Conservation (phyloP, 2,113 vertebrate genomes). For the Barnardius zonarius region DNA sequence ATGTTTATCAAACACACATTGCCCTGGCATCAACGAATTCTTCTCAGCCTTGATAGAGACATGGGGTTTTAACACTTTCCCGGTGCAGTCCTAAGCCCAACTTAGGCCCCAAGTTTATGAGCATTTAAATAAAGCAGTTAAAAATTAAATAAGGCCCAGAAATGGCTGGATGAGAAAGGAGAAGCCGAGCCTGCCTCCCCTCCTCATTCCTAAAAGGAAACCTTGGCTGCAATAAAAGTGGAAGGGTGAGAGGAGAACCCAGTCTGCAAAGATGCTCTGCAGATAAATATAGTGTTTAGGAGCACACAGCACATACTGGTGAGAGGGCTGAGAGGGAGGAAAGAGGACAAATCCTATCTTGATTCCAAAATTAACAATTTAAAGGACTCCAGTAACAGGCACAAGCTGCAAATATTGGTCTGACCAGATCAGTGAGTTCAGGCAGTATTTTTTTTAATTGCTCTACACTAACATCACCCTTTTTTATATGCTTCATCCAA, state of each 20-base stretch:
- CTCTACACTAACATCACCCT: conserved; percentile 6
- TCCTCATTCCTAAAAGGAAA: neutral
- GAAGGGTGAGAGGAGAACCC: neutral
- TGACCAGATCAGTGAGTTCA: neutral
- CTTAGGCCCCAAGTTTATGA: conserved; percentile 42
- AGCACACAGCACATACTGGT: neutral
- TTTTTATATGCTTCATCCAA: conserved; percentile 20
- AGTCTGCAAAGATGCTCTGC: neutral
- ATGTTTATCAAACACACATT: conserved; percentile 67
- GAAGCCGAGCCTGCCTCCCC: neutral
- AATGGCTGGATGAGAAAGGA: conserved; percentile 37
- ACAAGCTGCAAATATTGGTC: neutral
- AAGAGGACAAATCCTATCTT: neutral
- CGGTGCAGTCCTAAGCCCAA: neutral
- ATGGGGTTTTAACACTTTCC: conserved; percentile 48
- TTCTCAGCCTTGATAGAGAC: conserved; percentile 38
- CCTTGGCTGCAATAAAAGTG: neutral
- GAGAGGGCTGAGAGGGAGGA: neutral
- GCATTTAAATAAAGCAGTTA: conserved; percentile 38
- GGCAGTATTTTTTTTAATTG: conserved; percentile 34
- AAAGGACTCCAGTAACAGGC: neutral
- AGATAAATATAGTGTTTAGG: conserved; percentile 27
- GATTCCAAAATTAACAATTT: conserved; percentile 18
- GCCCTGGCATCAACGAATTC: conserved; percentile 62
- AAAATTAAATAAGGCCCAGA: conserved; percentile 59